Conservation (phyloP, 2,888 invertebrate species). For the Eupithecia inturbata region DNA sequence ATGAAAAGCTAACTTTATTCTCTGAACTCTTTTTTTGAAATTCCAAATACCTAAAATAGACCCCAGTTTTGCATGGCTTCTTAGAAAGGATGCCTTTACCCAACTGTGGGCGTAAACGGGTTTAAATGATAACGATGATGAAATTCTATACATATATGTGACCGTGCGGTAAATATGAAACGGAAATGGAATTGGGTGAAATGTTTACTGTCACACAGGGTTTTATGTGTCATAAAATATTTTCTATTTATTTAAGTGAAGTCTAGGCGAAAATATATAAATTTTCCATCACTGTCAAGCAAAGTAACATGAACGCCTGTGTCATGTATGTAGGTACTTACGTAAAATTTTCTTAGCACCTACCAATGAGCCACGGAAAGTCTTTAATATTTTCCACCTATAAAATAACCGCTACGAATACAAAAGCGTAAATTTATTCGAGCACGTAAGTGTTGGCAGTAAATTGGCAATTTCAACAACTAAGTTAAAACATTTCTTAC, state of each 20-base stretch:
- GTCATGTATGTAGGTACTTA: background rate
- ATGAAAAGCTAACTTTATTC: background rate
- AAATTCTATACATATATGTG: background rate
- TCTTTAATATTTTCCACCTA: background rate
- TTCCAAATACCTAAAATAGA: background rate
- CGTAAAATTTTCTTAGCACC: background rate
- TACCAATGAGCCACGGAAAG: background rate
- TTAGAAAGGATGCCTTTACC: background rate
- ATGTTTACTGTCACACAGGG: background rate
- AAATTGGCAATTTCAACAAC: background rate
- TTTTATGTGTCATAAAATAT: background rate
- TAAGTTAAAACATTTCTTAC: constrained; percentile 4
- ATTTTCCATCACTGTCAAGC: background rate
- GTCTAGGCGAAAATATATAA: background rate
- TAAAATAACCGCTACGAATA: background rate
- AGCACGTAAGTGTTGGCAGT: background rate
- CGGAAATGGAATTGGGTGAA: background rate
- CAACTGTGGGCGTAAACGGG: background rate
- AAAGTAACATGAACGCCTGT: background rate
- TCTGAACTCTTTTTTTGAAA: background rate
- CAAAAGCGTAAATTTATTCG: background rate
- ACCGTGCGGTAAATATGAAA: background rate
- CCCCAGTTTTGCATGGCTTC: background rate
- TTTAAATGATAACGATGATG: background rate
- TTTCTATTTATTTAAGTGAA: background rate